Evolutionary conservation across 2,888 invertebrate species (phyloP).

Genomic region (Nasonia oneida): DNA sequence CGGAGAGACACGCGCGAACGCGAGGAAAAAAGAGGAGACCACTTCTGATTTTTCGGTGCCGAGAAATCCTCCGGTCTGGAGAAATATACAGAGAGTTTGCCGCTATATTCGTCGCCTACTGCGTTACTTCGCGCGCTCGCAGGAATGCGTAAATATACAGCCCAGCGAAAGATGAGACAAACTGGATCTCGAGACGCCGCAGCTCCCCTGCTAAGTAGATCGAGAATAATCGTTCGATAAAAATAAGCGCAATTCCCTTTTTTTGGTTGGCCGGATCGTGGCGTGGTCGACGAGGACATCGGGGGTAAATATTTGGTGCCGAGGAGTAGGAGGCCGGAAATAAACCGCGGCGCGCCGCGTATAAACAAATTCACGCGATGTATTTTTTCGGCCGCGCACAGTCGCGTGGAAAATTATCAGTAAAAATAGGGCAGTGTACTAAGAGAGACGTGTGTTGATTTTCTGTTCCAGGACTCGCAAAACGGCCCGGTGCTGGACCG

Average conservation of each 20-base stretch:
- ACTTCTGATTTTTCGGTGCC: constrained; percentile 30
- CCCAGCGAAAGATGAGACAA: constrained; percentile 58
- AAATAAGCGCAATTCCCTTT: constrained; percentile 52
- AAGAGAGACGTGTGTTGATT: constrained; percentile 36
- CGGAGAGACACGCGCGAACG: neutral
- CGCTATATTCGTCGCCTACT: constrained; percentile 70
- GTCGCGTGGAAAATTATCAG: neutral
- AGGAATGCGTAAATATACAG: constrained; percentile 78
- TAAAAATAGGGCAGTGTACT: constrained; percentile 1
- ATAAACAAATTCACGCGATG: constrained; percentile 41
- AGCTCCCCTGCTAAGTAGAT: constrained; percentile 43
- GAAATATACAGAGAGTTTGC: constrained; percentile 74
- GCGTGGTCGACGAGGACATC: constrained; percentile 59
- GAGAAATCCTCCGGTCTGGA: constrained; percentile 67
- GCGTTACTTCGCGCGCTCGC: constrained; percentile 74
- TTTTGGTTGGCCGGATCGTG: neutral
- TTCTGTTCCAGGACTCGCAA: constrained; percentile 87
- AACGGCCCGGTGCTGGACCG: constrained; percentile 90
- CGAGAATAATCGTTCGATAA: constrained; percentile 40
- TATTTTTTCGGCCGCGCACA: constrained; percentile 21
- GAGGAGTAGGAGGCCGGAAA: constrained; percentile 42
- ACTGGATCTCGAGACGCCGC: neutral
- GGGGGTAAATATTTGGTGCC: constrained; percentile 60
- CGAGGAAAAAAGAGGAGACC: neutral
- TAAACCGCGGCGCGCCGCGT: constrained; percentile 41